Base-by-base conservation (phyloP, 1,140 invertebrate species). In the Heliconius hermathena region DNA sequence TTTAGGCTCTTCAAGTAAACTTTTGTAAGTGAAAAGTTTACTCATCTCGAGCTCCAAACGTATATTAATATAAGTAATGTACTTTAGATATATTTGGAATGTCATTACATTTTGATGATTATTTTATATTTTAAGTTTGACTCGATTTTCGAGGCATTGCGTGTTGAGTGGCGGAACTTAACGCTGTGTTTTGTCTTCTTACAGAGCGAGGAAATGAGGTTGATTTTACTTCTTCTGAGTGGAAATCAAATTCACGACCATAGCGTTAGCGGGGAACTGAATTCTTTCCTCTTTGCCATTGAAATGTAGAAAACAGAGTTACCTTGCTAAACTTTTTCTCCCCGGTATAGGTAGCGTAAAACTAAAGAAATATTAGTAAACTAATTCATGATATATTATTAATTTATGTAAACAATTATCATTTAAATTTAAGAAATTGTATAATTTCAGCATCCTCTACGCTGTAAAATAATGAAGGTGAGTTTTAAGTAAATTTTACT, bases 21-120 rank as follows among this genome's bases (percentile, higher is more conserved):
- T 29, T 33, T 54, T 52, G 54, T 70, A 16, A 76, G 57, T 70
- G n/a, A 22, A 76, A 76, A 76, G 57, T 76, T 76, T 66, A 70
- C 38, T 75, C 73, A 16, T 66, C 13, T 66, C n/a, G 9, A 29
- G 60, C 49, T 38, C 57, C 57, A 18, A 60, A 33, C 22, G 38
- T 8, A 9, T 29, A 49, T n/a, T n/a, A n/a, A n/a, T 46, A 26
- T 29, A 70, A 71, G 38, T 26, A 49, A 76, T 22, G 74, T 76
- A 46, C 6, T 54, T 54, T 18, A 76, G 8, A 71, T 46, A 38
- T 29, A 71, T 26, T 49, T 11, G 29, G 18, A 76, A 20, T 70
- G 22, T 60, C 29, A 66, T 66, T 3, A 29, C 9, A 66, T 13
- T 13, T 66, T 66, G 3, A 29, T 66, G 60, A 66, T 66, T 5